These are phyloP conservation scores for Morus bassanus DNA, from an alignment of 2,797 vertebrate genomes.

Conservation along the genomic window DNA sequence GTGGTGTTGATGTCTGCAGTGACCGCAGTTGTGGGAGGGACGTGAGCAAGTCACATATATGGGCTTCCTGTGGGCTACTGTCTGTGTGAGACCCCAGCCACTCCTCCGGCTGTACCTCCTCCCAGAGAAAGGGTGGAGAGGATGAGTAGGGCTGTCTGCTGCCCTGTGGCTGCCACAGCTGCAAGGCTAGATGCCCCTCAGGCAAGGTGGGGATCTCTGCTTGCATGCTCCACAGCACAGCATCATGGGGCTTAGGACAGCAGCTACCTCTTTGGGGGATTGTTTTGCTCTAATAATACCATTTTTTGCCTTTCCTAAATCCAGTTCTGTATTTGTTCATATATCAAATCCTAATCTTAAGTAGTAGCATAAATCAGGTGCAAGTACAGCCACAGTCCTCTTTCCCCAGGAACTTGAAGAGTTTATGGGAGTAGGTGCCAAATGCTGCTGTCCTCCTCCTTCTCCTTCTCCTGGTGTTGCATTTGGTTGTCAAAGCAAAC, in stretches of 20 bases:
- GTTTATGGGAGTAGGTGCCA: not conserved
- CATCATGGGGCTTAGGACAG: not conserved
- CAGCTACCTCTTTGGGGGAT: not conserved
- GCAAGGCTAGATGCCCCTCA: rapidly evolving
- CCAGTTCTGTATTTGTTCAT: not conserved
- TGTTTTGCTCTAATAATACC: not conserved
- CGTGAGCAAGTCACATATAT: not conserved
- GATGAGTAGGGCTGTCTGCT: not conserved
- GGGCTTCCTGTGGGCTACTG: not conserved
- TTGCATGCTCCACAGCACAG: not conserved
- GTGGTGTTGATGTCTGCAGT: not conserved
- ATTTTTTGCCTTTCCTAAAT: not conserved
- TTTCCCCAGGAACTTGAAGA: not conserved
- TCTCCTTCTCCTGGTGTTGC: not conserved
- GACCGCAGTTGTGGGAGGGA: not conserved
- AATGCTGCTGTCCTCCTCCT: not conserved
- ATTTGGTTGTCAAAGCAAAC: not conserved
- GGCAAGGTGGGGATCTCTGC: rapidly evolving
- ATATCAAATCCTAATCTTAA: not conserved
- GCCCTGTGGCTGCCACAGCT: rapidly evolving
- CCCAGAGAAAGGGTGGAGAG: not conserved
- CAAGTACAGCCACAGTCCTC: not conserved
- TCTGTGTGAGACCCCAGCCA: rapidly evolving
- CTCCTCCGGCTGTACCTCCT: not conserved
- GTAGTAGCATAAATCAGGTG: not conserved